Evolutionary conservation across 2,113 vertebrate species (phyloP), one percentile per base, ranked within the genome.

Genomic region (Nymphicus hollandicus): DNA sequence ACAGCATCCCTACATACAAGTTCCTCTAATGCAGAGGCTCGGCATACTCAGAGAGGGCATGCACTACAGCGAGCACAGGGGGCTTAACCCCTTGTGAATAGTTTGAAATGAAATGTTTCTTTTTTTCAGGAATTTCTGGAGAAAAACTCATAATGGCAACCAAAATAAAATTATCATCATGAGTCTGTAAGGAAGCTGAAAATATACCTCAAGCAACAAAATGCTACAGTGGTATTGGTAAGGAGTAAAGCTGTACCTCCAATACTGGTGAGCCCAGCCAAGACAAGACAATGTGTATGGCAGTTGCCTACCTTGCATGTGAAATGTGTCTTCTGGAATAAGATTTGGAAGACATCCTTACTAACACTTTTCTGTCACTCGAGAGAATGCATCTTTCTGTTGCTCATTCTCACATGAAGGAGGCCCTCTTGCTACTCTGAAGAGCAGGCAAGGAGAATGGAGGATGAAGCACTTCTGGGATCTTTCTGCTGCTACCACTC

Each of bases 21-120:
- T 89, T 95, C 64, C 72, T 88, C 94, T 94, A 95, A 94, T 33
- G 55, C 88, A 90, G 89, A 83, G 79, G 74, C 74, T 95, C 90
- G 78, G 81, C 81, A 65, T 18, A 46, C 61, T 74, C 18, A 60
- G 80, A 58, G 76, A 86, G 90, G 43, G 13, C 29, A 90, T 5
- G 27, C 77, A 46, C 88, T 82, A 52, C 11, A 88, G 53, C 7
- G 10, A 94, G 41, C 76, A 66, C 29, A 46, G 58, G 10, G 17
- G 17, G 13, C 17, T 93, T 76, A 88, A 65, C 5, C 44, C 18
- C 17, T 43, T 4, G 0, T 8, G 28, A 86, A 65, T 50, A 63
- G 53, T 53, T 66, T 15, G 23, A 86, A 91, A 86, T 55, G 0
- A 46, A 22, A 41, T 1, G 9, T 28, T 79, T 27, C 13, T 23